Base-by-base conservation (phyloP, 2,888 invertebrate genomes). In the Rotaria sp. region DNA sequence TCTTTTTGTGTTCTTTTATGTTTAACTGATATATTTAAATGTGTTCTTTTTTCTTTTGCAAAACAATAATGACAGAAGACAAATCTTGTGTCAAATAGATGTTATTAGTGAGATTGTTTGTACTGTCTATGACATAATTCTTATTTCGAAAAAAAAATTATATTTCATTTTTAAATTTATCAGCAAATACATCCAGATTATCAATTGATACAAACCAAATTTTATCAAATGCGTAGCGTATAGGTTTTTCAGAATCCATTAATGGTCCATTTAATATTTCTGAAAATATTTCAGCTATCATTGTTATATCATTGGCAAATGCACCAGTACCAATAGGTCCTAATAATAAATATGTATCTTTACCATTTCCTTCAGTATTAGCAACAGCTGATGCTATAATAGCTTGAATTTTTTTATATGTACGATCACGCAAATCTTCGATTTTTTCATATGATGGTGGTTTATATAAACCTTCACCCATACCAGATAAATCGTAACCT, bases 241-340 rank as follows among this genome's bases (percentile, higher is more conserved):
- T 67, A 35, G 67, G 5, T 41, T 80, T 8, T 0, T 80, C 13
- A n/a, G 80, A 45, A 45, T 80, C 45, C 41, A 45, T 80, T 41
- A 80, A 80, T 10, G 26, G 45, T 13, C 10, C 8, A 45, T 80
- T 41, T n/a, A 80, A 45, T 45, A 45, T n/a, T 45, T 80, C 21
- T 4, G 26, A 26, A 45, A 80, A 80, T 41, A 80, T 13, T n/a
- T 26, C n/a, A 15, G 41, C 80, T 13, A 80, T 45, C 45, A n/a
- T 80, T 41, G 10, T 2, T 15, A n/a, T 13, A 80, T 45, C 45
- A 45, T 80, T 80, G 2, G 2, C 13, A 80, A 80, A 80, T 41
- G 80, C 80, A 80, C 80, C 80, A 26, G 80, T 80, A 7, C 80
- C 80, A 80, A 80, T 80, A n/a, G 80, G 80, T 45, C 80, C 80